Conservation (phyloP, 2,888 invertebrate species). For the Galeopsomyia nigrocyanea region DNA sequence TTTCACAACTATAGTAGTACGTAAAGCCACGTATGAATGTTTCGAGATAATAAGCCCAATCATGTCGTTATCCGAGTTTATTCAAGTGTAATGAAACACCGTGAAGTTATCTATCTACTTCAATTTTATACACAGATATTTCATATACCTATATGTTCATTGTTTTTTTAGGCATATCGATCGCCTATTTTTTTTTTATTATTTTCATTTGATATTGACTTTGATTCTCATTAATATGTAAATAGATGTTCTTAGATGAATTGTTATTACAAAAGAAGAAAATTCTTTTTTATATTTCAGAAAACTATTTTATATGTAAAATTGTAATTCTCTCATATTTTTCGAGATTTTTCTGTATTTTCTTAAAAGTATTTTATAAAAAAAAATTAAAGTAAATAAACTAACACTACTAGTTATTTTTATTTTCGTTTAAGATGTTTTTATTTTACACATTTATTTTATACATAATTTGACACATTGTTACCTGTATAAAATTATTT, state of each 20-base stretch:
- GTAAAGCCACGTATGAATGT: conserved; percentile 29
- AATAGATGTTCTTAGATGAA: conserved; percentile 44
- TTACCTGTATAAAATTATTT: conserved; percentile 42
- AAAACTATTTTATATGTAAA: conserved; percentile 45
- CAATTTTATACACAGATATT: conserved; percentile 38
- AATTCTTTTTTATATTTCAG: conserved; percentile 38
- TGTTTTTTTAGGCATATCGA: conserved; percentile 19
- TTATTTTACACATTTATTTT: conserved; percentile 37
- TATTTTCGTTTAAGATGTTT: conserved; percentile 35
- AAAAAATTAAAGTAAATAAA: conserved; percentile 42
- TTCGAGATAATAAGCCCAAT: conserved; percentile 21
- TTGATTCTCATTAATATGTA: conserved; percentile 39
- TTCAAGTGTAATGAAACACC: conserved; percentile 30
- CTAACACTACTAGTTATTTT: conserved; percentile 33
- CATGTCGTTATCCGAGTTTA: conserved; percentile 28
- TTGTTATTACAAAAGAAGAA: conserved; percentile 37
- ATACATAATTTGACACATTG: conserved; percentile 43
- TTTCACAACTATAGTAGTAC: conserved; percentile 31
- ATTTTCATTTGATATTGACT: conserved; percentile 30
- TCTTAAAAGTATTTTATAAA: conserved; percentile 49
- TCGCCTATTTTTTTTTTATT: conserved; percentile 29
- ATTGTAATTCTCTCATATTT: conserved; percentile 43
- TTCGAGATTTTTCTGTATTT: conserved; percentile 47
- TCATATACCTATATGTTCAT: conserved; percentile 22
- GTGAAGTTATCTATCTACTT: conserved; percentile 25